These are phyloP conservation scores for Entomyzon cyanotis DNA, from an alignment of 2,113 vertebrate species.

Conservation along the genomic window DNA sequence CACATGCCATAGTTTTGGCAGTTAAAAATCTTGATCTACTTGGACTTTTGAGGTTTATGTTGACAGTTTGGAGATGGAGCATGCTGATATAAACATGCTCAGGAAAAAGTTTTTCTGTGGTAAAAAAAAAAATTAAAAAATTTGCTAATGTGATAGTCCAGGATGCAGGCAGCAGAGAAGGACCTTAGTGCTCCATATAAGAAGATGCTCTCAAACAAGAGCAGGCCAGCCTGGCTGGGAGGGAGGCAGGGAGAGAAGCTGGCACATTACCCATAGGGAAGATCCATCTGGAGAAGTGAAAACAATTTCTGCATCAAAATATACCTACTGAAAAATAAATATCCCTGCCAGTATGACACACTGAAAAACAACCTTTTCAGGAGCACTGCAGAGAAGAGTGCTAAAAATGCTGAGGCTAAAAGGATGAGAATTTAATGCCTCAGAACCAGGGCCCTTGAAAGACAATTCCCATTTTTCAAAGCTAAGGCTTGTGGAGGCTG, in stretches of 20 bases:
- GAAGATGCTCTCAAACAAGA: background rate
- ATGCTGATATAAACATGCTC: background rate
- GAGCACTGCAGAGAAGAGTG: background rate
- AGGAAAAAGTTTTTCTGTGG: background rate
- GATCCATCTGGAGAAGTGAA: background rate
- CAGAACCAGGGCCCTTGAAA: background rate
- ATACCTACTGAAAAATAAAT: background rate
- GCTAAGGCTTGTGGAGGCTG: background rate
- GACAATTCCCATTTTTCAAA: background rate
- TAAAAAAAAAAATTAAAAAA: background rate
- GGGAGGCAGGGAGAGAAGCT: background rate
- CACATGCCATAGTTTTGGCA: background rate
- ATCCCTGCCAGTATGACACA: background rate
- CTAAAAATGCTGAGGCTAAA: background rate
- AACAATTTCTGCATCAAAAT: background rate
- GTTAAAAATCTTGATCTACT: background rate
- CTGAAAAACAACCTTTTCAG: background rate
- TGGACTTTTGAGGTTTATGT: background rate
- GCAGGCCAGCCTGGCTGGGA: rapidly evolving
- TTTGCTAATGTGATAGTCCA: background rate
- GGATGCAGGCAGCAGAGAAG: background rate
- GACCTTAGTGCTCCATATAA: background rate
- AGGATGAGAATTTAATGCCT: background rate
- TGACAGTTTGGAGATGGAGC: background rate
- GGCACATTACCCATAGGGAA: rapidly evolving